Evolutionary conservation across 2,113 vertebrate genomes (phyloP).

Genomic region (Psephotus haematonotus): DNA sequence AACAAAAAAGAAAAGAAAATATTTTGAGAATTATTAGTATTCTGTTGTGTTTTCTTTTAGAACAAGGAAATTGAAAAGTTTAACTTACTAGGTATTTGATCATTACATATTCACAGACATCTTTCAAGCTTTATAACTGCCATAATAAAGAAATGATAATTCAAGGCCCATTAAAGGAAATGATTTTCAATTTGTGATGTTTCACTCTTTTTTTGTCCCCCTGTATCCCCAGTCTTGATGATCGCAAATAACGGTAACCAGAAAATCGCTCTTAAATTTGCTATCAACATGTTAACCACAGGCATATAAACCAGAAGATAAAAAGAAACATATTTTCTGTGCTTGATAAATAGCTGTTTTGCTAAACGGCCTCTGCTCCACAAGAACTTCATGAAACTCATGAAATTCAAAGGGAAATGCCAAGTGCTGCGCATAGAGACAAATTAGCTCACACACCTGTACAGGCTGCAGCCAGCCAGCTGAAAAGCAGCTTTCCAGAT

Average conservation of each 20-base stretch:
- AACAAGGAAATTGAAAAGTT: background rate
- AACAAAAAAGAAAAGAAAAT: background rate
- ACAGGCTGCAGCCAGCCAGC: background rate
- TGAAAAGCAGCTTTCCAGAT: background rate
- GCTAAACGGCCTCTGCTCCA: background rate
- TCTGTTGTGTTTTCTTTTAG: background rate
- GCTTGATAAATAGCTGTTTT: background rate
- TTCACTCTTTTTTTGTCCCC: background rate
- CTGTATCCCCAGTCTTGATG: background rate
- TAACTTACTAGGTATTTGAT: constrained; percentile 7
- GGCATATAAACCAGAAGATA: background rate
- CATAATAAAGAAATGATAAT: background rate
- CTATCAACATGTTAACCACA: background rate
- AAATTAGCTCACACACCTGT: background rate
- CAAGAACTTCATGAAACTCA: background rate
- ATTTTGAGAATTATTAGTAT: background rate
- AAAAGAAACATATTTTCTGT: background rate
- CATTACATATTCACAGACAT: background rate
- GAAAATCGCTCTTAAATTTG: background rate
- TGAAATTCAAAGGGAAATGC: background rate
- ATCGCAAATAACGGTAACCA: background rate
- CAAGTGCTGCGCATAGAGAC: background rate
- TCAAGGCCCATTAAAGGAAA: background rate
- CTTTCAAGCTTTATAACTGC: background rate
- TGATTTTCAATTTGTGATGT: background rate